Conservation (phyloP, 2,113 vertebrate genomes). For the Cebus imitator region DNA sequence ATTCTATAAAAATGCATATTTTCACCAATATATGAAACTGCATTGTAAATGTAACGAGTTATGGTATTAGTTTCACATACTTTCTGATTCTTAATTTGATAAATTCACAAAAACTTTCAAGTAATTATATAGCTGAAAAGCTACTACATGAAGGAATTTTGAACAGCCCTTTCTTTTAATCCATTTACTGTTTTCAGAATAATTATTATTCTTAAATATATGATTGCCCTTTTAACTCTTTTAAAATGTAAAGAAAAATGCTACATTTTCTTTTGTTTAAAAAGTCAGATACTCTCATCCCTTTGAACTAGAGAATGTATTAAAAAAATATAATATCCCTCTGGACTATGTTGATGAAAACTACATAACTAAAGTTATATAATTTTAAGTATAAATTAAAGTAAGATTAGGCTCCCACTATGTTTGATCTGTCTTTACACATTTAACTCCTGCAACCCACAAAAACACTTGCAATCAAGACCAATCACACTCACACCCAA, state of each 20-base stretch:
- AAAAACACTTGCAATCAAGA: not conserved
- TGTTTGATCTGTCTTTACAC: not conserved
- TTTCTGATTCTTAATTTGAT: not conserved
- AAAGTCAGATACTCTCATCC: not conserved
- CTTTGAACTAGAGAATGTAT: not conserved
- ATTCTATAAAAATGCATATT: not conserved
- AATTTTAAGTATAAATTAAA: not conserved
- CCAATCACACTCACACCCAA: not conserved
- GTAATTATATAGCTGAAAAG: not conserved
- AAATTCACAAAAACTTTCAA: not conserved
- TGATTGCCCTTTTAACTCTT: not conserved
- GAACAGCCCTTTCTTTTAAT: not conserved
- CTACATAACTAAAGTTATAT: not conserved
- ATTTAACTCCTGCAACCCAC: not conserved
- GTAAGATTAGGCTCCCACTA: not conserved
- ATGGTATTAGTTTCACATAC: not conserved
- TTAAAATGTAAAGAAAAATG: not conserved
- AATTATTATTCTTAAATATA: not conserved
- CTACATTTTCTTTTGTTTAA: not conserved
- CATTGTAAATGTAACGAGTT: not conserved
- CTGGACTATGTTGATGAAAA: not conserved
- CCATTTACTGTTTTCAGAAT: not conserved
- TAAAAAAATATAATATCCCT: not conserved
- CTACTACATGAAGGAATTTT: not conserved
- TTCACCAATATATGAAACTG: not conserved